Evolutionary conservation across 92 coral and sea anemone genomes (phyloP).

Genomic region (Palythoa caribaeorum): DNA sequence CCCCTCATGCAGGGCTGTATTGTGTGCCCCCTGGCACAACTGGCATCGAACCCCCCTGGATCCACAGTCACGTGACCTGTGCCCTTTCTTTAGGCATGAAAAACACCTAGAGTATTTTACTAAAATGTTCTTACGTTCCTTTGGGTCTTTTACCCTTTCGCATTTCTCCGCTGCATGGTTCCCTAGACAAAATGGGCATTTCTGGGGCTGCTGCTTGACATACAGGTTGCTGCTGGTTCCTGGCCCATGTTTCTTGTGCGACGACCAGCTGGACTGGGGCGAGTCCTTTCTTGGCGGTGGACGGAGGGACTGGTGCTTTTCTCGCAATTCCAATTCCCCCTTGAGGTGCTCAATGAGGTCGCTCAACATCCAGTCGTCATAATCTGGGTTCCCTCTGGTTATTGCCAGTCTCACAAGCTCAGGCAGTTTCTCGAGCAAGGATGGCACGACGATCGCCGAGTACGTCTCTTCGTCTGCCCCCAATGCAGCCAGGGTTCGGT

Average conservation of each 20-base stretch:
- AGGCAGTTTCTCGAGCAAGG: neutral
- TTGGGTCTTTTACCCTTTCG: no score
- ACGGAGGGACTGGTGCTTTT: neutral
- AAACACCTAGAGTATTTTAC: no score
- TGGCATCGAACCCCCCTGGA: neutral
- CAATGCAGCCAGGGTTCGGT: no score
- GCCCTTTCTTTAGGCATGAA: no score
- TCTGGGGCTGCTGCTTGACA: neutral
- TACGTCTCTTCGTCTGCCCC: no score
- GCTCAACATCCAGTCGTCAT: neutral
- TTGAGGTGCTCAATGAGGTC: neutral
- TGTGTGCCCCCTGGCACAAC: neutral
- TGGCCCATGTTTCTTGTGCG: neutral
- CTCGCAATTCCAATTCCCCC: neutral
- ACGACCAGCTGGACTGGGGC: neutral
- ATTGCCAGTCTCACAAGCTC: neutral
- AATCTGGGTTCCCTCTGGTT: neutral
- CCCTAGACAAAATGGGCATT: no score
- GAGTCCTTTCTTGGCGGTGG: neutral
- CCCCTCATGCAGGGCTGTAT: slow-evolving; percentile 6
- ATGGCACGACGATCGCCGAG: no score
- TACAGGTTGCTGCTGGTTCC: neutral
- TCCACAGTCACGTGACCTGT: neutral
- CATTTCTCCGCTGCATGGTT: no score
- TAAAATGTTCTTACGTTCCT: no score